Conservation (phyloP, 2,113 vertebrate species). For the Nettapus auritus region DNA sequence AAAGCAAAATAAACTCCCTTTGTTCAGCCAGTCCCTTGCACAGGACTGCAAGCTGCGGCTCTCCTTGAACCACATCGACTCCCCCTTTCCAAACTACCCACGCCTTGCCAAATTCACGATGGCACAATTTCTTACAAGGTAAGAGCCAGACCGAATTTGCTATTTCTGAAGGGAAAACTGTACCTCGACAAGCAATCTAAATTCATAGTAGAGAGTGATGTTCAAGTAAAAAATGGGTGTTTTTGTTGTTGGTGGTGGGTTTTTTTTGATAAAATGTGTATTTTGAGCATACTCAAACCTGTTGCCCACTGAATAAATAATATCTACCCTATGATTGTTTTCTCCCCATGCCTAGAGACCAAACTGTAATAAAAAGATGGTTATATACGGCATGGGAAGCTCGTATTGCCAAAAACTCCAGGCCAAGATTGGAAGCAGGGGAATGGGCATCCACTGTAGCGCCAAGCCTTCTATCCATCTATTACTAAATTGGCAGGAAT, state of each 20-base stretch:
- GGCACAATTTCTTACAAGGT: neutral
- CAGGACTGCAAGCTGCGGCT: neutral
- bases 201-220: rapidly evolving
- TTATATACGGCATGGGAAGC: neutral
- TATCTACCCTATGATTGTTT: neutral
- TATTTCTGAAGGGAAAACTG: neutral
- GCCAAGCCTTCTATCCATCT: constrained; percentile 34
- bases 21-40: neutral
- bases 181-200: neutral
- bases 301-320: neutral
- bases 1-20: neutral
- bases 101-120: neutral
- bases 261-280: neutral
- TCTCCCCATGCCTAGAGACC: neutral
- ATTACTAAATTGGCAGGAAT: constrained; percentile 48
- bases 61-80: neutral
- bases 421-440: neutral
- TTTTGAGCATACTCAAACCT: neutral
- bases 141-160: neutral
- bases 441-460: constrained; percentile 18
- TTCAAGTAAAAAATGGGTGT: neutral
- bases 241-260: no score
- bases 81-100: neutral
- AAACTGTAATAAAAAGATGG: neutral
- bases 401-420: constrained; percentile 4